Percentiles rank a stretch among this genome's conserved stretches.
Conservation (phyloP, 2,888 invertebrate genomes). For the Sesia apiformis region DNA sequence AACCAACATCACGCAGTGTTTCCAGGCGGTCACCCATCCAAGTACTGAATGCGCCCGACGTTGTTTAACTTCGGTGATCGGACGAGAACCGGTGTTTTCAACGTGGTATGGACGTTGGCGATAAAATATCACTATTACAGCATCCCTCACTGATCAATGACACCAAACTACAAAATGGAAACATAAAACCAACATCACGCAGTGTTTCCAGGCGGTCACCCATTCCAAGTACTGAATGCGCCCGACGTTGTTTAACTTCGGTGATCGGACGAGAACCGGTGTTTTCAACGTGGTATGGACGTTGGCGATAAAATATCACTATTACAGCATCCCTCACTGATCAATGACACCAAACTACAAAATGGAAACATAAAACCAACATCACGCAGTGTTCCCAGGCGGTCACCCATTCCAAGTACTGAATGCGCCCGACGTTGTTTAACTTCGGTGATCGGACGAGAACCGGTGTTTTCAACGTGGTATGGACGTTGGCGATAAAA, state of each 20-base stretch:
- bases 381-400: conserved; percentile 31
- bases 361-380: conserved; percentile 12
- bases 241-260: conserved; percentile 37
- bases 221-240: conserved; percentile 16
- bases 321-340: too few species aligned
- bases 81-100: conserved; percentile 17
- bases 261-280: conserved; percentile 49
- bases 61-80: conserved; percentile 20
- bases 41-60: conserved; percentile 46
- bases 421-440: conserved; percentile 26
- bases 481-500: too few species aligned
- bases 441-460: conserved; percentile 48
- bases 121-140: too few species aligned
- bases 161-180: too few species aligned
- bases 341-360: too few species aligned
- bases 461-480: conserved; percentile 27
- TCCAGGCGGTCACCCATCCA: conserved; percentile 48
- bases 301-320: too few species aligned
- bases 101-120: conserved; percentile 18
- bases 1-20: conserved; percentile 22
- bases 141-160: too few species aligned
- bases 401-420: conserved; percentile 36
- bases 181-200: too few species aligned
- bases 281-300: conserved; percentile 10
- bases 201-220: too few species aligned